Evolutionary conservation across 2,888 invertebrate genomes (phyloP).

Genomic region (Crioceris asparagi): DNA sequence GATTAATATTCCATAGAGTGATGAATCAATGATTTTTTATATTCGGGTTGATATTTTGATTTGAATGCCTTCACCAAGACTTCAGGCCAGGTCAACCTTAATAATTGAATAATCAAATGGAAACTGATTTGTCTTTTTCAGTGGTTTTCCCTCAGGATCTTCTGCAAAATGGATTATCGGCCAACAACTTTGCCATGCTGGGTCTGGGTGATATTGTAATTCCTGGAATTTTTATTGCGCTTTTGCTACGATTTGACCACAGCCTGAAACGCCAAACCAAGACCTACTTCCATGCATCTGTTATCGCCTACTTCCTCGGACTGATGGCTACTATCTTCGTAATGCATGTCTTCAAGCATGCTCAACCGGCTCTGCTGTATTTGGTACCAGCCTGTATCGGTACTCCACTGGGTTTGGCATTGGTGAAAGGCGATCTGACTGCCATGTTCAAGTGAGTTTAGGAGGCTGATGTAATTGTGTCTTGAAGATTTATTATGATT

Average conservation of each 20-base stretch:
- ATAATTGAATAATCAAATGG: no score
- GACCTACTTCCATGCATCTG: constrained; percentile 82
- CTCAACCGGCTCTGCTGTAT: constrained; percentile 95
- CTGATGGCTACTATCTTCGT: constrained; percentile 89
- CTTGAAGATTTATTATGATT: no score
- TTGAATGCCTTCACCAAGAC: no score
- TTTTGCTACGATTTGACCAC: constrained; percentile 89
- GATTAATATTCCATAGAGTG: no score
- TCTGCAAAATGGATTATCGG: constrained; percentile 79
- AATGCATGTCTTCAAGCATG: constrained; percentile 97
- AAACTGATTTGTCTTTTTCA: no score
- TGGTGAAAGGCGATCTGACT: constrained; percentile 81
- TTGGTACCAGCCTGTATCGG: constrained; percentile 93
- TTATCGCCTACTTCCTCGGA: constrained; percentile 88
- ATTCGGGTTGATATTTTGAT: no score
- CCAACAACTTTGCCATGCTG: constrained; percentile 95
- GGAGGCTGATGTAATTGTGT: no score
- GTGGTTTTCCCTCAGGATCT: constrained; percentile 99
- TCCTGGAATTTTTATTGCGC: constrained; percentile 97
- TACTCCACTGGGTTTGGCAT: constrained; percentile 78
- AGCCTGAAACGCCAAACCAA: constrained; percentile 68
- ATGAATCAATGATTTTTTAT: no score
- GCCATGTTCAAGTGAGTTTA: constrained; percentile 79
- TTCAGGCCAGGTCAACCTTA: no score
- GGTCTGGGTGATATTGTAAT: constrained; percentile 99